phyloP scores from a whole-genome alignment of 64 coral and sea anemone genomes.

The Hydrozoanthus tunicans region DNA sequence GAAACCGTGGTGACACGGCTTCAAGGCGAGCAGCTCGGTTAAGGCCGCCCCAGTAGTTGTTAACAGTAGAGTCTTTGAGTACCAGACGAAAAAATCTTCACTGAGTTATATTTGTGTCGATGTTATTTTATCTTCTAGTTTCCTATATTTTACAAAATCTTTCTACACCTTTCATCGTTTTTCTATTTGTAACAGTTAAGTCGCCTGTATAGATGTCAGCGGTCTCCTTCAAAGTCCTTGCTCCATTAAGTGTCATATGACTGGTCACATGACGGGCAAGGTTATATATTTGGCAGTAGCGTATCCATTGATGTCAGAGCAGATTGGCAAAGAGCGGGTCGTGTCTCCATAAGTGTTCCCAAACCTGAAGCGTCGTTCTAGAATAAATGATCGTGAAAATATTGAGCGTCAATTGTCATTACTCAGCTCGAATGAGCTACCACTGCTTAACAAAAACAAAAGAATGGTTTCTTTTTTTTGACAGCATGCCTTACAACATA shows the following conservation, averaged over 20 bases:
- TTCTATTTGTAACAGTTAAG: no score
- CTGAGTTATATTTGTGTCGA: no score
- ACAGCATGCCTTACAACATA: not conserved
- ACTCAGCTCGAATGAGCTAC: not conserved
- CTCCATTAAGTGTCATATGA: not conserved
- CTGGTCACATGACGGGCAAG: conserved; percentile 76
- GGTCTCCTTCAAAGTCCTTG: not conserved
- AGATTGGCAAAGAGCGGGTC: conserved; percentile 80
- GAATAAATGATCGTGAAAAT: not conserved
- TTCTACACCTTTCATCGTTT: no score
- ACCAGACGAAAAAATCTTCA: no score
- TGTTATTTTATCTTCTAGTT: no score
- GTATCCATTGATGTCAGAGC: conserved; percentile 73
- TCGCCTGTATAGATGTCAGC: no score
- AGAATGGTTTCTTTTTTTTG: not conserved
- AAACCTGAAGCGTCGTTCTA: conserved; percentile 89
- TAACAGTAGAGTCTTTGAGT: no score
- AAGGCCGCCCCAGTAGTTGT: no score
- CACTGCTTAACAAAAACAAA: not conserved
- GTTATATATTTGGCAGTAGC: conserved; percentile 75
- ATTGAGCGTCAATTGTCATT: not conserved
- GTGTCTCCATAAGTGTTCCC: conserved; percentile 93
- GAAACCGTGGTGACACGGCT: no score
- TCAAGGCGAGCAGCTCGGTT: no score
- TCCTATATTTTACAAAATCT: no score